Evolutionary conservation across 1,140 invertebrate genomes (phyloP).

Genomic region (Dreissena polymorpha): DNA sequence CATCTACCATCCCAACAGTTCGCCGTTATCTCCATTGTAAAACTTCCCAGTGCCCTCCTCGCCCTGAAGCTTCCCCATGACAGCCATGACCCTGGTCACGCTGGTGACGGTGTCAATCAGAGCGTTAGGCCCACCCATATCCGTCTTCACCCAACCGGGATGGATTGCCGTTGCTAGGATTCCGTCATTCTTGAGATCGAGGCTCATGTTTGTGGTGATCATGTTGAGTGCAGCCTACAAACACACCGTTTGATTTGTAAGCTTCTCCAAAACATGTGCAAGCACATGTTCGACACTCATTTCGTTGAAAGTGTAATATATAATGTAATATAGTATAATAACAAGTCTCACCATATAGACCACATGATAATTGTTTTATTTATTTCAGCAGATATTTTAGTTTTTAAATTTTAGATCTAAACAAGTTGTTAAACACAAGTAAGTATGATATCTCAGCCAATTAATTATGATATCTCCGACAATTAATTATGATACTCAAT

Average conservation of each 20-base stretch:
- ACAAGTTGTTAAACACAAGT: no score
- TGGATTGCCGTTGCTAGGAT: slow-evolving; percentile 90
- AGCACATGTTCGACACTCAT: no score
- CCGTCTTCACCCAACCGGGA: slow-evolving; percentile 95
- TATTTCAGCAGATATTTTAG: no score
- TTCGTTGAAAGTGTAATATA: no score
- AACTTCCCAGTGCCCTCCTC: slow-evolving; percentile 32
- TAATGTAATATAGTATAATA: no score
- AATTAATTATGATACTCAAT: no score
- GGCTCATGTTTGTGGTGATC: slow-evolving; percentile 90
- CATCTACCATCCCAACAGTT: slow-evolving; percentile 5
- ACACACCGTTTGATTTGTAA: background rate
- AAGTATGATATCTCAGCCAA: no score
- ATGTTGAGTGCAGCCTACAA: slow-evolving; percentile 92
- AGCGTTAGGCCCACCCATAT: slow-evolving; percentile 91
- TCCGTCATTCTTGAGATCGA: slow-evolving; percentile 88
- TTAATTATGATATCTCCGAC: no score
- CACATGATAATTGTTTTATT: no score
- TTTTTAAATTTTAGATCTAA: no score
- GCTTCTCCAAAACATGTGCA: background rate
- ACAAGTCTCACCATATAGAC: no score
- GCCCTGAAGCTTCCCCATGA: background rate
- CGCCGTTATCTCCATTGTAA: background rate
- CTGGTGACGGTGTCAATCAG: background rate
- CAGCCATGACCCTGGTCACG: background rate